Base-by-base conservation (phyloP, 2,888 invertebrate species). In the Tyria jacobaeae region DNA sequence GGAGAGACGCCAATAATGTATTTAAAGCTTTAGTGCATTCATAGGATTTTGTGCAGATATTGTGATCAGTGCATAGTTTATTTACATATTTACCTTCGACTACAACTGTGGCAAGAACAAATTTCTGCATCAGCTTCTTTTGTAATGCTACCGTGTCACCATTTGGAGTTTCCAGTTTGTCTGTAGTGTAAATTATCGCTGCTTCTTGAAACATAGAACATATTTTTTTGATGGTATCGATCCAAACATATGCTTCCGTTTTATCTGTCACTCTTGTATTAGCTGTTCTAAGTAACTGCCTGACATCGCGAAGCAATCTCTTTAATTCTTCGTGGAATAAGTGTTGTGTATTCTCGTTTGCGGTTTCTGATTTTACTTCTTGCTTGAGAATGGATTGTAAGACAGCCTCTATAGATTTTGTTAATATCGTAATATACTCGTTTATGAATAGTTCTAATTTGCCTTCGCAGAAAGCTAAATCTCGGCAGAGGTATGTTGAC, bases 191-290 rank as follows among this genome's bases (percentile, higher is more conserved):
- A 2, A 50, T 17, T 0, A 76, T 64, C 2, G 85, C 77, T 35
- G 78, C 76, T 31, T 84, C 81, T 70, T 89, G 88, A 50, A 89
- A 88, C 69, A 76, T 80, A 0, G 82, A 75, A 62, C 84, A 86
- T 14, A 90, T 84, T 72, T 75, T 88, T 68, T 92, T 92, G 1
- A 90, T 62, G 2, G 85, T 37, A 34, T 82, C 80, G 3, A 73
- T 76, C 90, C 90, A 91, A 7, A 80, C 55, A n/a, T 81, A 80
- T 0, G 60, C 41, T 47, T 80, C 70, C 2, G 78, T 80, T 0
- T 76, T 72, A 0, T 83, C 78, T 2, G 57, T 72, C 0, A 81
- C 49, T 70, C 81, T 84, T 0, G 61, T 53, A 35, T 85, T 77
- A 0, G 77, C 75, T 2, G 60, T 63, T 70, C 75, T 78, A 0